phyloP scores from a whole-genome alignment of 1,140 invertebrate species.

The Parasteatoda tepidariorum region DNA sequence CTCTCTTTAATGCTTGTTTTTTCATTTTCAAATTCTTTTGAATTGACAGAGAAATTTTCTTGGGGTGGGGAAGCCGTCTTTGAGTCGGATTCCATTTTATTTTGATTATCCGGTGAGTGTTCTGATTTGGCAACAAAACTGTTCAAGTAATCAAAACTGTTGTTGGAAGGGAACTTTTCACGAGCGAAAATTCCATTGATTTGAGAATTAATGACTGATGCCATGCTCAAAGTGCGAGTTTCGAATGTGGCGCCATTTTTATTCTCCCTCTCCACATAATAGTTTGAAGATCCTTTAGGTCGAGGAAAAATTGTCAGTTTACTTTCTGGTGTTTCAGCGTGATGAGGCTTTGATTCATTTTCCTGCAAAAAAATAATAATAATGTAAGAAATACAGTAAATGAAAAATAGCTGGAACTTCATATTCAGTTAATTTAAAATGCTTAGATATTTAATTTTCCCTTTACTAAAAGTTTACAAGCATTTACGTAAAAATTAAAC shows the following conservation, averaged over 20 bases:
- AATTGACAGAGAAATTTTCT: not conserved
- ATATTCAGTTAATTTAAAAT: too few relatives aligned
- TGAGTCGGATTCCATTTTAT: not conserved
- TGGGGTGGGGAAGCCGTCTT: slow-evolving; percentile 6
- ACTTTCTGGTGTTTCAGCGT: not conserved
- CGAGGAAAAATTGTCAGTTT: not conserved
- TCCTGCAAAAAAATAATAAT: slow-evolving; percentile 17
- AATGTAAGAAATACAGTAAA: too few relatives aligned
- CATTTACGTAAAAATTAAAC: too few relatives aligned
- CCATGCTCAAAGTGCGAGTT: slow-evolving; percentile 47
- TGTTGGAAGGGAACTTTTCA: slow-evolving; percentile 38
- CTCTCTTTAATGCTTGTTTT: not conserved
- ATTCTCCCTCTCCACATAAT: slow-evolving; percentile 22
- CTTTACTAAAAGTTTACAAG: too few relatives aligned
- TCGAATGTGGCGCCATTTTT: slow-evolving; percentile 20
- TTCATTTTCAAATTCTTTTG: not conserved
- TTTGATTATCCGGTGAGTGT: not conserved
- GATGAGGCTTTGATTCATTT: slow-evolving; percentile 7
- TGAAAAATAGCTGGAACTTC: too few relatives aligned
- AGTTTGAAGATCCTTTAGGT: not conserved
- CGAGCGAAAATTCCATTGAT: slow-evolving; percentile 52
- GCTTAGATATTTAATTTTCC: too few relatives aligned
- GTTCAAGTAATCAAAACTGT: not conserved
- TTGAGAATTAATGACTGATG: slow-evolving; percentile 37
- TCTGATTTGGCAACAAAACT: not conserved